A percentile compares a stretch with the other conserved stretches of the same genome.
phyloP scores from a whole-genome alignment of 2,888 invertebrate genomes.

The Piscicola geometra region DNA sequence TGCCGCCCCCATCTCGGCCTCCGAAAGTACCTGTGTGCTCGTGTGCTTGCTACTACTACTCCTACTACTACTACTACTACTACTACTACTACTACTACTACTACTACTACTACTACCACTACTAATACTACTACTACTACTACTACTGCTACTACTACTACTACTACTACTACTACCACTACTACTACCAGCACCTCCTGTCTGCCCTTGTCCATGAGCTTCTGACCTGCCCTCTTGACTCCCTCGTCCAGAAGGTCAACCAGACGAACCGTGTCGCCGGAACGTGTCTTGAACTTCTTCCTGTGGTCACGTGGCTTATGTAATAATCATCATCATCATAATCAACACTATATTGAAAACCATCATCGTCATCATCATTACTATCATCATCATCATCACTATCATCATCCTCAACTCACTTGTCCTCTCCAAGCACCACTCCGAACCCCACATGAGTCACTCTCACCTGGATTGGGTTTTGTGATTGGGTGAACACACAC shows the following conservation, averaged over 20 bases:
- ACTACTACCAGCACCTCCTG: conserved; percentile 61
- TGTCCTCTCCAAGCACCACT: conserved; percentile 94
- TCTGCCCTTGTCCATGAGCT: conserved; percentile 78
- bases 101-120: conserved; percentile 19
- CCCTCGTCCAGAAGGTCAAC: conserved; percentile 84
- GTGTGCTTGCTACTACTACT: no score
- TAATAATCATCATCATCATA: conserved; percentile 6
- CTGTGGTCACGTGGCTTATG: conserved; percentile 33
- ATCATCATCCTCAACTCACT: conserved; percentile 42
- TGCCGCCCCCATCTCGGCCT: conserved; percentile 74
- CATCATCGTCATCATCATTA: not conserved
- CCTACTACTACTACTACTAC: not conserved
- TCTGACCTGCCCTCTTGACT: conserved; percentile 72
- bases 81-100: not conserved
- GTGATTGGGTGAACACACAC: not conserved
- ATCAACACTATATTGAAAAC: not conserved
- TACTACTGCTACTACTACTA: conserved; percentile 26
- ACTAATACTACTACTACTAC: conserved; percentile 1
- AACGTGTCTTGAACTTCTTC: conserved; percentile 97
- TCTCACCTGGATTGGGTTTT: conserved; percentile 53
- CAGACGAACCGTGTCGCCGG: conserved; percentile 72
- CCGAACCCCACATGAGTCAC: conserved; percentile 92
- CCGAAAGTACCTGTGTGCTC: conserved; percentile 64
- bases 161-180: conserved; percentile 14
- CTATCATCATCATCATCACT: not conserved